Base-by-base conservation (phyloP, 1,140 invertebrate genomes). In the Melipona quadrifasciata region DNA sequence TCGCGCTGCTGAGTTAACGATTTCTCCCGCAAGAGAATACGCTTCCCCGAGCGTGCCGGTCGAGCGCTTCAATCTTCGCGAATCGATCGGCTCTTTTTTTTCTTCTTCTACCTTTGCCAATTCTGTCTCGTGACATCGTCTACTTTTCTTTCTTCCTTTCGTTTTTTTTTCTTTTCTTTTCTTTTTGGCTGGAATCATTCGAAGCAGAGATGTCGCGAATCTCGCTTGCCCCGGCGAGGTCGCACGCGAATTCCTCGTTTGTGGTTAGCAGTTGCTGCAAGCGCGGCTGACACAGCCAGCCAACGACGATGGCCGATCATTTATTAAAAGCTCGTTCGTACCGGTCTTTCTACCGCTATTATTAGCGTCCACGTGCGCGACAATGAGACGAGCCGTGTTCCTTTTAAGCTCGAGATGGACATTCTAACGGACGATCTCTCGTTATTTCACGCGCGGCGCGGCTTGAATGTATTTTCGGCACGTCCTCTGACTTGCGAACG, bases 241-340 rank as follows among this genome's bases (percentile, higher is more conserved):
- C 61, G 75, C 76, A 79, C 79, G 79, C 34, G n/a, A 80, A 61
- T 65, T 65, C 12, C 58, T 55, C 71, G 12, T 74, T 80, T 55
- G 4, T 55, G 31, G 39, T 47, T 47, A 47, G 8, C 39, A 47
- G 39, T 47, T 8, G 39, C 17, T 55, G 19, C 31, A 0, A 47
- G 24, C 47, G 5, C 11, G 34, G 24, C 21, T 53, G 12, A 6
- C 27, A n/a, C 4, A 19, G 27, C 65, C 47, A 53, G 51, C 34
- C 34, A 39, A 39, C 39, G 11, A 53, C 19, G 57, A 64, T 76
- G 21, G 57, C 74, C 4, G 31, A 68, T 81, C 55, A 75, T 83
- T 83, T 83, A 77, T 83, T 77, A 83, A 77, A 77, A 83, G 81
- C 73, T 76, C 31, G 51, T 77, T 77, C 81, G 27, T 51, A 17